These are phyloP conservation scores for Neodon shergylaensis DNA, from an alignment of 2,113 vertebrate species.

Conservation along the genomic window DNA sequence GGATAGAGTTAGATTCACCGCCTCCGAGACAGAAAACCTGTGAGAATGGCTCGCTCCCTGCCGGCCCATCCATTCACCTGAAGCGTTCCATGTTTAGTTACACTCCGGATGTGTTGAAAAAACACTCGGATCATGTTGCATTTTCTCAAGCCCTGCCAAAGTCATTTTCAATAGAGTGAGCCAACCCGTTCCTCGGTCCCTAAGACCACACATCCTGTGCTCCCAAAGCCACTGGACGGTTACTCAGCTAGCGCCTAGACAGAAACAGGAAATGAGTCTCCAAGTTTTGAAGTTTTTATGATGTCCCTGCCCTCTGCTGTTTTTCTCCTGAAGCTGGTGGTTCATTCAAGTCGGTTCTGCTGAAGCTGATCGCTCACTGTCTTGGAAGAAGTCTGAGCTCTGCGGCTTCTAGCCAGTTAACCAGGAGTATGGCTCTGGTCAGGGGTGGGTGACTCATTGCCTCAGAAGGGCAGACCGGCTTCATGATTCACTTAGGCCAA, in stretches of 20 bases:
- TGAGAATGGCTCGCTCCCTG: neutral
- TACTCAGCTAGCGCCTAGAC: neutral
- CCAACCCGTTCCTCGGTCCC: fast-evolving
- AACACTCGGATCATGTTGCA: neutral
- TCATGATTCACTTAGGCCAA: conserved; percentile 51
- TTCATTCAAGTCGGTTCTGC: neutral
- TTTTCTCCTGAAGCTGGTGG: conserved; percentile 8
- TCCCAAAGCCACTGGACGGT: neutral
- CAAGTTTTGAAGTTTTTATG: conserved; percentile 34
- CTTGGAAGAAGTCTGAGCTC: conserved; percentile 50
- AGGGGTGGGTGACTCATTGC: conserved; percentile 56
- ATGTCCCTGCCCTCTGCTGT: conserved; percentile 10
- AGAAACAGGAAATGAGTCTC: conserved; percentile 70
- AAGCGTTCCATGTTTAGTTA: neutral
- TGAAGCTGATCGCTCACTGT: conserved; percentile 7
- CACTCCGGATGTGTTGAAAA: conserved; percentile 41
- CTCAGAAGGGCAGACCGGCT: neutral
- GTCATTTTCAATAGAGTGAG: neutral
- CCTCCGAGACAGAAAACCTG: neutral
- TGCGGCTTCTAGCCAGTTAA: conserved; percentile 9
- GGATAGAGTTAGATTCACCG: neutral
- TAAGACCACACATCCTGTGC: neutral
- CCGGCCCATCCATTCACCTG: neutral
- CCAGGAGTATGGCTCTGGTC: neutral
- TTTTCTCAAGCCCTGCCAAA: neutral